Evolutionary conservation across 2,797 vertebrate genomes (phyloP).

Genomic region (Anguilla obscura): DNA sequence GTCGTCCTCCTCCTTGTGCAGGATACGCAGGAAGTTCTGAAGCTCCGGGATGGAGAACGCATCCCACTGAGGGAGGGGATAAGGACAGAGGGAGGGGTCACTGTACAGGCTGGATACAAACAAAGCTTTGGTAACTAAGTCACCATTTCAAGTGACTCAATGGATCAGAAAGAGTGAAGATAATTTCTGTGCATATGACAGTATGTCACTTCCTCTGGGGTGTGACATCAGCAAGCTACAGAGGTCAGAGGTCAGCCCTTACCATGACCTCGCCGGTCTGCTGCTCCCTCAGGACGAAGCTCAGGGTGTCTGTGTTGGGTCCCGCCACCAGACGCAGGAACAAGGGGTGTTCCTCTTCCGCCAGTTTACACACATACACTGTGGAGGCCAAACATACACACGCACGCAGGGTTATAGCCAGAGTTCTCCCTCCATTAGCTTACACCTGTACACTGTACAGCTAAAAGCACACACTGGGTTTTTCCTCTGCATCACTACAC

Average conservation of each 20-base stretch:
- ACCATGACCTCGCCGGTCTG: slow-evolving; percentile 93
- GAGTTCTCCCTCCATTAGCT: not conserved
- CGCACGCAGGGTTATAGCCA: not conserved
- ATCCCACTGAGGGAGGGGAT: slow-evolving; percentile 82
- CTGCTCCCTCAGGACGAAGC: slow-evolving; percentile 93
- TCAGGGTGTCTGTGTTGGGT: slow-evolving; percentile 81
- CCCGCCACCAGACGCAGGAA: slow-evolving; percentile 91
- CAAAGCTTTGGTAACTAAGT: not conserved
- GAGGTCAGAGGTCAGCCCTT: slow-evolving; percentile 20
- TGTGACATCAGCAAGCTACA: not conserved
- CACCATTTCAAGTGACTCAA: not conserved
- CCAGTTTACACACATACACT: slow-evolving; percentile 93
- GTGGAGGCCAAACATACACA: slow-evolving; percentile 46
- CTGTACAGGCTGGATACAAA: not conserved
- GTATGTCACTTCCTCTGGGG: not conserved
- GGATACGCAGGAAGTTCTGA: slow-evolving; percentile 91
- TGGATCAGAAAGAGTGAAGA: not conserved
- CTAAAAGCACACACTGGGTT: not conserved
- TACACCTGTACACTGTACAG: not conserved
- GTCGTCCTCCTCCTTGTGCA: slow-evolving; percentile 92
- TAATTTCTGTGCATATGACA: not conserved
- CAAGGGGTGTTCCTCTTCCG: slow-evolving; percentile 88
- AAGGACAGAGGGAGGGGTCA: not conserved
- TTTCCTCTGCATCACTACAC: not conserved
- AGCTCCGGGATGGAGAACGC: slow-evolving; percentile 95